These are phyloP conservation scores for Rhea pennata DNA, from an alignment of 2,113 vertebrate genomes.

Conservation along the genomic window DNA sequence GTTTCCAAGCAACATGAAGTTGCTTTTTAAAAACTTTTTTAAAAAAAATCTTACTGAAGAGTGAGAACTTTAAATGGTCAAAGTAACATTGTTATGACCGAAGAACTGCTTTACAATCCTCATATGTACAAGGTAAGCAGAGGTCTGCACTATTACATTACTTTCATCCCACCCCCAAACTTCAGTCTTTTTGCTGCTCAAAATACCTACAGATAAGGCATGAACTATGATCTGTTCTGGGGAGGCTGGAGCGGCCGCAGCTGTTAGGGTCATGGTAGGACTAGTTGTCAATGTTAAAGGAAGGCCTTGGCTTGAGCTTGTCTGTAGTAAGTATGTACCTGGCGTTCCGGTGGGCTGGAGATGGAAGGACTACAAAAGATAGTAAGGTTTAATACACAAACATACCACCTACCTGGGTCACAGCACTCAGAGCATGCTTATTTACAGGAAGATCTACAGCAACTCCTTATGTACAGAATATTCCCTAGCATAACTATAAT, in stretches of 20 bases:
- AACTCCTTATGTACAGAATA: not conserved
- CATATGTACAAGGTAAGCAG: rapidly evolving
- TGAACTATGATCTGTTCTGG: conserved; percentile 98
- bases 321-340: conserved; percentile 95
- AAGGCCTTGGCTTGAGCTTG: conserved; percentile 90
- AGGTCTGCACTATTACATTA: rapidly evolving
- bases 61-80: not conserved
- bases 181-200: not conserved
- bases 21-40: not conserved
- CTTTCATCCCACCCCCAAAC: not conserved
- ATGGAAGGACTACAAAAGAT: conserved; percentile 89
- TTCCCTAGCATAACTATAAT: not conserved
- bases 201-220: conserved; percentile 87
- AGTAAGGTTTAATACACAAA: not conserved
- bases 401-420: not conserved
- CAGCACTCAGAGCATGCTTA: not conserved
- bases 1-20: not conserved
- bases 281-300: conserved; percentile 88
- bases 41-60: not conserved
- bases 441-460: not conserved
- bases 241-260: conserved; percentile 87
- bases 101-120: not conserved
- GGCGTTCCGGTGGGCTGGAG: conserved; percentile 96
- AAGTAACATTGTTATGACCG: not conserved
- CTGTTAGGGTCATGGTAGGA: conserved; percentile 89